Conservation (phyloP, 2,797 vertebrate genomes). For the Arrhamphus sclerolepis region DNA sequence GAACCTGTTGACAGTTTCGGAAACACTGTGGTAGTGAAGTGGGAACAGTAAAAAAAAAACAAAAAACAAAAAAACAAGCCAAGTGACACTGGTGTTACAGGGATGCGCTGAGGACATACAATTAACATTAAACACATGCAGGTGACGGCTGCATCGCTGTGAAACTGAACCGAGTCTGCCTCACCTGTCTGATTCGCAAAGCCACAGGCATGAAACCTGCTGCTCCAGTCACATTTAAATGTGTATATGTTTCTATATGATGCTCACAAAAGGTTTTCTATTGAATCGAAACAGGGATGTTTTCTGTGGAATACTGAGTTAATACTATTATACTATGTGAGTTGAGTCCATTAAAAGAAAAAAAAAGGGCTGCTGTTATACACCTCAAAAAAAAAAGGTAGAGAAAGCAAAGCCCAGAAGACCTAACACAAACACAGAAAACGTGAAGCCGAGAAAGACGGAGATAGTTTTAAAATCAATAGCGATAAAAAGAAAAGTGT, state of each 20-base stretch:
- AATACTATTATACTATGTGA: no score
- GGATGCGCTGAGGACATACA: not conserved
- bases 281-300: not conserved
- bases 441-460: no score
- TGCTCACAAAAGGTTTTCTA: not conserved
- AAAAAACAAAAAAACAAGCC: not conserved
- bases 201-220: not conserved
- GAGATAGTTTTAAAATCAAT: no score
- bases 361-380: no score
- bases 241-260: not conserved
- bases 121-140: not conserved
- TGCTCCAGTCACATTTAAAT: not conserved
- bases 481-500: no score
- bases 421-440: no score
- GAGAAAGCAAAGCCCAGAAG: no score
- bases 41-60: conserved; percentile 17
- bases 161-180: not conserved
- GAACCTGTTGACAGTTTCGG: conserved; percentile 60
- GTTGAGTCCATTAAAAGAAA: no score
- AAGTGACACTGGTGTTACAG: not conserved
- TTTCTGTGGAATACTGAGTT: not conserved
- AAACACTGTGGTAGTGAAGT: conserved; percentile 16
- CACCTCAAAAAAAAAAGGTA: no score
- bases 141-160: not conserved
- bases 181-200: not conserved